Evolutionary conservation across 2,888 invertebrate species (phyloP).

Genomic region (Troglohyphantes excavatus): DNA sequence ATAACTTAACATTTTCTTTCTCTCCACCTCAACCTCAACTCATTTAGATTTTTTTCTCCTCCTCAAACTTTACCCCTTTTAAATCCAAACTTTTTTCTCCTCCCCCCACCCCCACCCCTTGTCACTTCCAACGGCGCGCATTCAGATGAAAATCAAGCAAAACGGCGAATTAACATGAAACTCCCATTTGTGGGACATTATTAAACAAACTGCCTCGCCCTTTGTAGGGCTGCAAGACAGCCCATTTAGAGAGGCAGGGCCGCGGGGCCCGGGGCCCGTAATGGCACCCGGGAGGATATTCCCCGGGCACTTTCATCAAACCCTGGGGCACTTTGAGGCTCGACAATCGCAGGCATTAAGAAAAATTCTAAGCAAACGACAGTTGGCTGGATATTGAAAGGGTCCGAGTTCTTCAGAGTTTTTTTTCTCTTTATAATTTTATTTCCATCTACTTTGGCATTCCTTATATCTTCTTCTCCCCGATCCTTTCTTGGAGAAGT

Average conservation of each 20-base stretch:
- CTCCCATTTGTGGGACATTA: conserved; percentile 78
- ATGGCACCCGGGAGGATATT: conserved; percentile 71
- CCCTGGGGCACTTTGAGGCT: conserved; percentile 68
- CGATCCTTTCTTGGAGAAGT: conserved; percentile 42
- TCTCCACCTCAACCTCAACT: neutral
- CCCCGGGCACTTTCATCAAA: conserved; percentile 74
- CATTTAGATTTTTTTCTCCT: conserved; percentile 15
- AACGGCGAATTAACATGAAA: conserved; percentile 80
- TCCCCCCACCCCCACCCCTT: conserved; percentile 7
- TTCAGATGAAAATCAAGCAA: conserved; percentile 73
- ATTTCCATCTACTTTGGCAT: conserved; percentile 68
- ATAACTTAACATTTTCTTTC: conserved; percentile 26
- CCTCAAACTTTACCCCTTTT: conserved; percentile 47
- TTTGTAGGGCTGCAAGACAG: conserved; percentile 62
- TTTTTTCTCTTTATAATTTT: conserved; percentile 64
- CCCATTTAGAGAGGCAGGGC: conserved; percentile 26
- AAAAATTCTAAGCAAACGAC: conserved; percentile 77
- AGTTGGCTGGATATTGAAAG: conserved; percentile 74
- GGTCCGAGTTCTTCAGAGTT: conserved; percentile 59
- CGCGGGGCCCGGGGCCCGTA: conserved; percentile 34
- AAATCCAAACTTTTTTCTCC: conserved; percentile 13
- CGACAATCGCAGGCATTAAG: conserved; percentile 75
- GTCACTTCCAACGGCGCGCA: conserved; percentile 26
- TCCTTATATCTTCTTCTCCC: conserved; percentile 55
- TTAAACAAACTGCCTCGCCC: conserved; percentile 75